Percentiles rank a stretch among this genome's conserved stretches.
These are phyloP conservation scores for Cryptops parisi DNA, from an alignment of 2,888 invertebrate genomes.

Conservation along the genomic window DNA sequence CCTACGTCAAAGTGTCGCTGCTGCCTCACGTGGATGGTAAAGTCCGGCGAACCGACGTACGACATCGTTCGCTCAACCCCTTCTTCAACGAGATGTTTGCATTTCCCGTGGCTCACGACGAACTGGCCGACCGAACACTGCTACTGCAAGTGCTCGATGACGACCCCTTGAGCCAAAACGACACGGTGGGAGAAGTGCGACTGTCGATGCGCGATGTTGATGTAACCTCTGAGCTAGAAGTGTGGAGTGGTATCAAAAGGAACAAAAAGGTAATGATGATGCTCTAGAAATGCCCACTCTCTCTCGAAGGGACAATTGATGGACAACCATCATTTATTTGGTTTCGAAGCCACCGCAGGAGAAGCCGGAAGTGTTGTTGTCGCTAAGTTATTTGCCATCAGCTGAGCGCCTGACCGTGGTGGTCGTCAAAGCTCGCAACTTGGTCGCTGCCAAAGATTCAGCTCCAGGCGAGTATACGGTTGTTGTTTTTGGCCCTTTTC, in stretches of 20 bases:
- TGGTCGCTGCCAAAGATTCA: slow-evolving; percentile 28
- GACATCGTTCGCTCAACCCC: slow-evolving; percentile 69
- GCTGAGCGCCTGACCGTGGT: slow-evolving; percentile 73
- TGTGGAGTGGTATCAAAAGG: slow-evolving; percentile 75
- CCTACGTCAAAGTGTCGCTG: slow-evolving; percentile 64
- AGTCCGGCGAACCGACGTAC: slow-evolving; percentile 69
- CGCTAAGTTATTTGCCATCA: slow-evolving; percentile 73
- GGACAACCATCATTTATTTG: too few relatives aligned
- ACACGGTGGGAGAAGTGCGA: slow-evolving; percentile 69
- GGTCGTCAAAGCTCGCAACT: slow-evolving; percentile 67
- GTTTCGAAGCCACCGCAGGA: slow-evolving; percentile 9
- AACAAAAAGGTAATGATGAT: slow-evolving; percentile 45
- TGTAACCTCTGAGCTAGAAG: slow-evolving; percentile 57
- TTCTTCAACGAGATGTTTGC: slow-evolving; percentile 85
- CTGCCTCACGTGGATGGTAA: slow-evolving; percentile 72
- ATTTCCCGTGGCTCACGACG: slow-evolving; percentile 79
- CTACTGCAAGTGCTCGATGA: slow-evolving; percentile 46
- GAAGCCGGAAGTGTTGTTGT: slow-evolving; percentile 52
- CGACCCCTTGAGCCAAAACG: slow-evolving; percentile 68
- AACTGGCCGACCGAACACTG: slow-evolving; percentile 61
- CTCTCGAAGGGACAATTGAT: too few relatives aligned
- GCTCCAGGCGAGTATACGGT: background rate
- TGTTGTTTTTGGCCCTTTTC: slow-evolving; percentile 4
- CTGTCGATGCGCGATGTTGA: slow-evolving; percentile 63
- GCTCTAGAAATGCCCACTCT: too few relatives aligned